Evolutionary conservation across 2,113 vertebrate species (phyloP).

Genomic region (Sorex fumeus): DNA sequence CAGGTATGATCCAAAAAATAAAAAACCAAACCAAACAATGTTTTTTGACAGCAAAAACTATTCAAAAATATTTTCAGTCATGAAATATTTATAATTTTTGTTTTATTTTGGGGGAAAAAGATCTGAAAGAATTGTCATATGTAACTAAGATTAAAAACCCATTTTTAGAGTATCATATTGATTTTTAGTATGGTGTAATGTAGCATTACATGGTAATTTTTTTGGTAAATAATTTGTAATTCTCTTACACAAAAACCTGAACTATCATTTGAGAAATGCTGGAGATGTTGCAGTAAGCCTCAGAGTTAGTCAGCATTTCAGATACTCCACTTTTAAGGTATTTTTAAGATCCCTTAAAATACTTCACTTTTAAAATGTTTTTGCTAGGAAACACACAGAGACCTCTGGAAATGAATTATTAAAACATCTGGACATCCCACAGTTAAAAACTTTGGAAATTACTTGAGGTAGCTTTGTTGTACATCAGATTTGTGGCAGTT

Average conservation of each 20-base stretch:
- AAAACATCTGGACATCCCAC: neutral
- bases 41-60: too few relatives aligned
- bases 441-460: neutral
- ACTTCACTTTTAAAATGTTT: neutral
- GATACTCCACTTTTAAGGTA: neutral
- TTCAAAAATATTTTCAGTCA: too few relatives aligned
- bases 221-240: neutral
- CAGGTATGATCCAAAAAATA: too few relatives aligned
- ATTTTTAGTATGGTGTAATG: neutral
- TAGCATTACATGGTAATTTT: neutral
- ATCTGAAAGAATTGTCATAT: neutral
- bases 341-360: too few relatives aligned
- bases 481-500: neutral
- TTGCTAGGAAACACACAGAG: neutral
- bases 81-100: neutral
- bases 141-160: neutral
- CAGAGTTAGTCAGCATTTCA: neutral
- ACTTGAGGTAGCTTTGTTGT: neutral
- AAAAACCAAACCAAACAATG: too few relatives aligned
- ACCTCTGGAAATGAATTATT: neutral
- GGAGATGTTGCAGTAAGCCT: neutral
- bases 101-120: neutral
- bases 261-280: constrained; percentile 21
- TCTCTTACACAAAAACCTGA: neutral
- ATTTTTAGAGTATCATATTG: neutral